Evolutionary conservation across 1,140 invertebrate genomes (phyloP).

Genomic region (Cecropterus lyciades): DNA sequence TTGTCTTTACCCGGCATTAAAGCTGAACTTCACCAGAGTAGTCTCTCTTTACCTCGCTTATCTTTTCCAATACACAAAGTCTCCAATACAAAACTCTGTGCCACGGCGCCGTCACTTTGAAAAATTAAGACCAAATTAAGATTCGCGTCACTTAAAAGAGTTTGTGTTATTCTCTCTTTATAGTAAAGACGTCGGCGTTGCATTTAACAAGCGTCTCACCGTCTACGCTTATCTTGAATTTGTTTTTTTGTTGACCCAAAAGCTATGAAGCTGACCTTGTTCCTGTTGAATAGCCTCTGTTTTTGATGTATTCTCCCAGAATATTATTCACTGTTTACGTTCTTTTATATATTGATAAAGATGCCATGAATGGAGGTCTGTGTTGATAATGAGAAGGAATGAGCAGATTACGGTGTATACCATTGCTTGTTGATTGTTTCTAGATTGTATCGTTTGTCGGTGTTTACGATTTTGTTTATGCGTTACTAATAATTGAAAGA

Average conservation of each 20-base stretch:
- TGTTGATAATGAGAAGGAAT: conserved; percentile 21
- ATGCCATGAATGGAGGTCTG: conserved; percentile 39
- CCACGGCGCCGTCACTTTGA: neutral
- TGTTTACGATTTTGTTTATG: neutral
- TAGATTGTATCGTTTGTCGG: neutral
- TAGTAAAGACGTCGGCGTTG: neutral
- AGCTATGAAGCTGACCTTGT: conserved; percentile 39
- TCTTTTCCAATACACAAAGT: no score
- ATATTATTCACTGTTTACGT: conserved; percentile 37
- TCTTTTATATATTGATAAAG: conserved; percentile 43
- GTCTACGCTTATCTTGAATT: conserved; percentile 16
- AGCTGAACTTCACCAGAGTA: no score
- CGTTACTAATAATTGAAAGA: neutral
- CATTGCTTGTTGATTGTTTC: conserved; percentile 10
- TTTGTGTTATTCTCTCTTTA: neutral
- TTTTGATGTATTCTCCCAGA: conserved; percentile 34
- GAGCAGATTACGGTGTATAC: conserved; percentile 1
- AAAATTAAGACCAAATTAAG: neutral
- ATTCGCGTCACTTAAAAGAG: neutral
- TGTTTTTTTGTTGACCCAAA: conserved; percentile 21
- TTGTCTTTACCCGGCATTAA: no score
- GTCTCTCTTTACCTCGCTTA: no score
- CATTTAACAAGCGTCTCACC: conserved; percentile 16
- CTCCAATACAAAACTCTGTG: no score
- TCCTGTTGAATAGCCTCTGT: conserved; percentile 40